A percentile compares a stretch with the other conserved stretches of the same genome.
Evolutionary conservation across 2,888 invertebrate genomes (phyloP).

Genomic region (Tribolium freemani): DNA sequence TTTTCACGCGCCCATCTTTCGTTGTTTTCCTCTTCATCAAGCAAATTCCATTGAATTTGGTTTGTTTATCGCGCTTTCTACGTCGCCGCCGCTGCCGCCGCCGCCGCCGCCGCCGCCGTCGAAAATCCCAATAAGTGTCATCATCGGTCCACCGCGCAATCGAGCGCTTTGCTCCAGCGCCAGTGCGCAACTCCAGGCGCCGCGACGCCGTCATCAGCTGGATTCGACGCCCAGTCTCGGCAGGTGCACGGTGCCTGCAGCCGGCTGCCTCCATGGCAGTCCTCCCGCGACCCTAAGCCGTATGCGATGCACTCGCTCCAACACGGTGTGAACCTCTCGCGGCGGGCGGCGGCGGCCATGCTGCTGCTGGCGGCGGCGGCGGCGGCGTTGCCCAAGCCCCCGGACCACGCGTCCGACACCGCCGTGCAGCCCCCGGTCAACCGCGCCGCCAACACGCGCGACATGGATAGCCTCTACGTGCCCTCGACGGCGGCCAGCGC

Average conservation of each 20-base stretch:
- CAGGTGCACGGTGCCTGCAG: slow-evolving; percentile 61
- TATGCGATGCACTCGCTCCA: slow-evolving; percentile 73
- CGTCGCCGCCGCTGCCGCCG: not conserved
- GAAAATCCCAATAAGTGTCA: not conserved
- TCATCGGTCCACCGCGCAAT: slow-evolving; percentile 4
- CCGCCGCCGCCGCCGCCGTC: not conserved
- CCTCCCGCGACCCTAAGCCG: slow-evolving; percentile 56
- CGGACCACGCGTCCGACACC: slow-evolving; percentile 55
- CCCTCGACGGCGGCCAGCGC: slow-evolving; percentile 47
- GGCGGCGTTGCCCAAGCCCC: slow-evolving; percentile 50
- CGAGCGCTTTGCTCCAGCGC: slow-evolving; percentile 8
- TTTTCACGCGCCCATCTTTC: not conserved
- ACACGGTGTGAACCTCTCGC: slow-evolving; percentile 79
- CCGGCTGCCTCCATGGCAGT: slow-evolving; percentile 55
- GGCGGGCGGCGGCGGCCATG: slow-evolving; percentile 76
- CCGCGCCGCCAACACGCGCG: slow-evolving; percentile 49
- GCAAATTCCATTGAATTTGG: not conserved
- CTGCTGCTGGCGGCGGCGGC: slow-evolving; percentile 47
- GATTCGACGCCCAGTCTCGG: slow-evolving; percentile 63
- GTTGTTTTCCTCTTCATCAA: not conserved
- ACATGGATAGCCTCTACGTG: slow-evolving; percentile 50
- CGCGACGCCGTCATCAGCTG: slow-evolving; percentile 53
- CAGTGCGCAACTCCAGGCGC: slow-evolving; percentile 45
- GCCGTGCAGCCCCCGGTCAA: slow-evolving; percentile 50
- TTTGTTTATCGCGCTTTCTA: not conserved